These are phyloP conservation scores for Struthio camelus DNA, from an alignment of 2,113 vertebrate genomes.

Conservation along the genomic window DNA sequence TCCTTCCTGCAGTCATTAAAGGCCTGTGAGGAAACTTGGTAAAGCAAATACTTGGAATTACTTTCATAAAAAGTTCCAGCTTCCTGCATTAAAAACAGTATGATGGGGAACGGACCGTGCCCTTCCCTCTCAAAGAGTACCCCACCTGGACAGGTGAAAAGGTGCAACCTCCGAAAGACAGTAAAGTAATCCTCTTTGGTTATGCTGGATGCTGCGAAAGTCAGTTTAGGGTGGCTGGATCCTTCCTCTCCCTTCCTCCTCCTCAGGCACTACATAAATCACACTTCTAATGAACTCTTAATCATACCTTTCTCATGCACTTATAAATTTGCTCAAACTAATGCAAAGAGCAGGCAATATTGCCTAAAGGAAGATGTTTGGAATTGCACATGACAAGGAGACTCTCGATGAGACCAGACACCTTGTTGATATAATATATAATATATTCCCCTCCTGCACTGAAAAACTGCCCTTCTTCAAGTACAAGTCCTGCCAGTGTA, in stretches of 20 bases:
- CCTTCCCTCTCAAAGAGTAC: neutral
- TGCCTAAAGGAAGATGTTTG: neutral
- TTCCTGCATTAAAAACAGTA: neutral
- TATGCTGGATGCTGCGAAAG: neutral
- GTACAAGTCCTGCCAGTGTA: neutral
- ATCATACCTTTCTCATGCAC: neutral
- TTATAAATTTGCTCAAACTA: neutral
- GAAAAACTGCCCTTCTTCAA: neutral
- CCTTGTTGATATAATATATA: neutral
- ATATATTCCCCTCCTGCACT: too few species aligned
- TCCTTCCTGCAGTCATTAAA: neutral
- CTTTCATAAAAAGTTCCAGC: neutral
- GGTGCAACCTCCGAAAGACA: neutral
- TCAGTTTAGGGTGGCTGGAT: neutral
- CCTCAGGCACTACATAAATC: neutral
- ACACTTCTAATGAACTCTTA: neutral
- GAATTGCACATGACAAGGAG: neutral
- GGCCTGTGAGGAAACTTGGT: neutral
- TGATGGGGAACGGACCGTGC: neutral
- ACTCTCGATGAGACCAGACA: neutral
- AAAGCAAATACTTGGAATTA: neutral
- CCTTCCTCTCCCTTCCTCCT: neutral
- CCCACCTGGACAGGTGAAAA: neutral
- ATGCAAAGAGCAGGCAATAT: neutral
- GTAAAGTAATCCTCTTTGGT: neutral